A percentile compares a stretch with the other conserved stretches of the same genome.
Evolutionary conservation across 2,888 invertebrate genomes (phyloP).

Genomic region (Ariolimax columbianus): DNA sequence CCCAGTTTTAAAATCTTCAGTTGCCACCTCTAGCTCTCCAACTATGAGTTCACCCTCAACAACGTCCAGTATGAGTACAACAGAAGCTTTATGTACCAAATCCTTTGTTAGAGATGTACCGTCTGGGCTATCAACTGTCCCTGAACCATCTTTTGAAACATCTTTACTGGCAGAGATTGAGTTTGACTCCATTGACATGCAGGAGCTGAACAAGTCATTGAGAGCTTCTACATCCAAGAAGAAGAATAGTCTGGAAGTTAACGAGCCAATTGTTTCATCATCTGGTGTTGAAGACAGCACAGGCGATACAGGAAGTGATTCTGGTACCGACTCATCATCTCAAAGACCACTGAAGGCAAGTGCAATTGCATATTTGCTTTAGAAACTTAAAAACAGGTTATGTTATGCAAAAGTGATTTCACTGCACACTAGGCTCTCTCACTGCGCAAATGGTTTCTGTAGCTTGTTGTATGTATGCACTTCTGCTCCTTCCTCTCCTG

Average conservation of each 20-base stretch:
- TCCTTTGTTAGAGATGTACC: constrained; percentile 42
- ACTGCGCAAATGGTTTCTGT: too few relatives aligned
- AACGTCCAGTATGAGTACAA: constrained; percentile 13
- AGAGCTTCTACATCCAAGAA: constrained; percentile 14
- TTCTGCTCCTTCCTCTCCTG: too few relatives aligned
- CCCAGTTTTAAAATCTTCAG: constrained; percentile 7
- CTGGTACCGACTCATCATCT: constrained; percentile 43
- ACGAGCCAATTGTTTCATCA: constrained; percentile 49
- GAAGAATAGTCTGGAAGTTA: constrained; percentile 33
- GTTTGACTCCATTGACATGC: constrained; percentile 26
- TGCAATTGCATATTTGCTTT: too few relatives aligned
- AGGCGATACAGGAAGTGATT: constrained; percentile 42
- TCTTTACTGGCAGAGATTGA: constrained; percentile 44
- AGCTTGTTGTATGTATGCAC: too few relatives aligned
- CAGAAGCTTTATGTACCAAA: not conserved
- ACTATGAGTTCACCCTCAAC: constrained; percentile 30
- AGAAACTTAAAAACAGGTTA: too few relatives aligned
- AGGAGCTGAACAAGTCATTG: not conserved
- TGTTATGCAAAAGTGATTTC: too few relatives aligned
- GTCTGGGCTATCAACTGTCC: not conserved
- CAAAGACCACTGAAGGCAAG: constrained; percentile 51
- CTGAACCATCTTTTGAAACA: constrained; percentile 48
- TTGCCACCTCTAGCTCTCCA: constrained; percentile 22
- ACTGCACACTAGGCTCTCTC: too few relatives aligned
- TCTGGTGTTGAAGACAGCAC: constrained; percentile 49